Percentiles rank a stretch among this genome's conserved stretches.
Conservation (phyloP, 2,888 invertebrate genomes). For the Onthophagus sagittarius region DNA sequence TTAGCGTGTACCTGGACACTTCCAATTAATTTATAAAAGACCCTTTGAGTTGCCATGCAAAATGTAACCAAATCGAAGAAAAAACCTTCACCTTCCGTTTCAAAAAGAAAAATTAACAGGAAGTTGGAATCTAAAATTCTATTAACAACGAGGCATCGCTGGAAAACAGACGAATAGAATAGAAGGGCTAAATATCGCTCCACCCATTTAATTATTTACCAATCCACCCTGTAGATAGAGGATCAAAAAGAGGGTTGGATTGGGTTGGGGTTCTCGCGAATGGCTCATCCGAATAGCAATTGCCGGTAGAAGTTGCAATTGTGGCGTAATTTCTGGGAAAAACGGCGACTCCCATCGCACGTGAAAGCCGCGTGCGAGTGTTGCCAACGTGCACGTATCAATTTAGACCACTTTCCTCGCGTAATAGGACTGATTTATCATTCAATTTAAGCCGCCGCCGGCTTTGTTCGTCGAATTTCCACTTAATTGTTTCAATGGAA, state of each 20-base stretch:
- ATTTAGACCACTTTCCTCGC: conserved; percentile 8
- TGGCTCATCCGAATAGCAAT: neutral
- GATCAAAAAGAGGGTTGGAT: neutral
- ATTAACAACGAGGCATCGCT: neutral
- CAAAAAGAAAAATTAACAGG: neutral
- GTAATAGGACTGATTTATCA: conserved; percentile 9
- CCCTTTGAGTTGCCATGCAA: neutral
- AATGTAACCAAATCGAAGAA: neutral
- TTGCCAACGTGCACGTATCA: conserved; percentile 5
- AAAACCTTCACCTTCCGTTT: neutral
- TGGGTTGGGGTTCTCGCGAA: neutral
- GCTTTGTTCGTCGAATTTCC: conserved; percentile 1
- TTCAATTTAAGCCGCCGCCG: neutral
- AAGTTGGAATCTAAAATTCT: conserved; percentile 1
- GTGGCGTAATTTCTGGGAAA: neutral
- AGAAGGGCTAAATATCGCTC: too few species aligned
- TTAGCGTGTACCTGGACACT: too few species aligned
- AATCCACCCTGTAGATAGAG: too few species aligned
- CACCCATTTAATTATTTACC: too few species aligned
- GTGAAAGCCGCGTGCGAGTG: neutral
- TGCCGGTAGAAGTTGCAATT: neutral
- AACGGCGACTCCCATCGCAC: neutral
- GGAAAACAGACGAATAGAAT: neutral
- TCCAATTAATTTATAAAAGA: too few species aligned
- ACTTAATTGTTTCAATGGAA: conserved; percentile 6